phyloP scores from a whole-genome alignment of 2,888 invertebrate genomes.

The Catocala sponsa region DNA sequence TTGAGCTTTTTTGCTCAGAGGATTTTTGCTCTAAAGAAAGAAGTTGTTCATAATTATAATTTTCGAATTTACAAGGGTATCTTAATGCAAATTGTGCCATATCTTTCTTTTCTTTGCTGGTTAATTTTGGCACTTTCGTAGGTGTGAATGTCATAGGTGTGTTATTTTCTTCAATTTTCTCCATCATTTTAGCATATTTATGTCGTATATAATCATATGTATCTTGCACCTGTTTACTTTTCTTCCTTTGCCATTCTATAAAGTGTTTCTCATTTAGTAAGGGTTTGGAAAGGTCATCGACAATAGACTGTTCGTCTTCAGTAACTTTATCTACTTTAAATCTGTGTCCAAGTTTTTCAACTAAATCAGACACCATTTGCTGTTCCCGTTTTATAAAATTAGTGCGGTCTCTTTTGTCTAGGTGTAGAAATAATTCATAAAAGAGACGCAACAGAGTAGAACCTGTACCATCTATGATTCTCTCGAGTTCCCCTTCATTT shows the following conservation, averaged over 20 bases:
- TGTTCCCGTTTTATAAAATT: constrained; percentile 85
- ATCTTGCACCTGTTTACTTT: constrained; percentile 77
- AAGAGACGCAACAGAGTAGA: constrained; percentile 86
- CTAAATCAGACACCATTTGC: constrained; percentile 74
- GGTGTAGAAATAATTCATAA: constrained; percentile 88
- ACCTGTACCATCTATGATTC: constrained; percentile 83
- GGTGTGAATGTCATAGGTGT: constrained; percentile 52
- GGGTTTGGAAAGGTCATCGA: constrained; percentile 78
- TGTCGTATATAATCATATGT: constrained; percentile 76
- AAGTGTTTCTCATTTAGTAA: constrained; percentile 81
- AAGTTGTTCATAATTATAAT: constrained; percentile 78
- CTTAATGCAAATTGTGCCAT: constrained; percentile 72
- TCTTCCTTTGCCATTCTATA: constrained; percentile 88
- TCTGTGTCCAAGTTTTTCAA: constrained; percentile 74
- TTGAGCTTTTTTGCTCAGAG: constrained; percentile 60
- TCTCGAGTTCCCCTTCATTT: constrained; percentile 75
- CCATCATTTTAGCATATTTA: constrained; percentile 75
- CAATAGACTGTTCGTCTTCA: constrained; percentile 67
- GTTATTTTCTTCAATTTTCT: constrained; percentile 68
- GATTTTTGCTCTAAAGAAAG: constrained; percentile 69
- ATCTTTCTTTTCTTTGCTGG: constrained; percentile 64
- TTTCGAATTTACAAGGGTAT: constrained; percentile 73
- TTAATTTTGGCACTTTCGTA: constrained; percentile 45
- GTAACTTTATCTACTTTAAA: constrained; percentile 72
- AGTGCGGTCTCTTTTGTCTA: constrained; percentile 88